Evolutionary conservation across 2,113 vertebrate genomes (phyloP).

Genomic region (Spheniscus mendiculus): DNA sequence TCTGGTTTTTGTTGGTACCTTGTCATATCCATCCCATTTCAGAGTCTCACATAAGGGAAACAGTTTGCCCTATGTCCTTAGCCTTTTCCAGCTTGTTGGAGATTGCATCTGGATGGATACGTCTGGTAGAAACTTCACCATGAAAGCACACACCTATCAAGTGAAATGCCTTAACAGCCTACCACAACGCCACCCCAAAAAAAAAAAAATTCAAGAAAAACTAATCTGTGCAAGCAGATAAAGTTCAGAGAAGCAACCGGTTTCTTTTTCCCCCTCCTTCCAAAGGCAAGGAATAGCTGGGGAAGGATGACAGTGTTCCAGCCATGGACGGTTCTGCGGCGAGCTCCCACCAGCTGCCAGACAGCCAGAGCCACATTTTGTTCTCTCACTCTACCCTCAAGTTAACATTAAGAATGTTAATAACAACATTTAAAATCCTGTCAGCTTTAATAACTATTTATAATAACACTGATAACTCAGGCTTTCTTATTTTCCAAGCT

Average conservation of each 20-base stretch:
- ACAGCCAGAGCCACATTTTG: neutral
- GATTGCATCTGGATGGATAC: neutral
- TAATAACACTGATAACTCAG: constrained; percentile 25
- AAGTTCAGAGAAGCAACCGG: neutral
- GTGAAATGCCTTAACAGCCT: neutral
- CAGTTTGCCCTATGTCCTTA: neutral
- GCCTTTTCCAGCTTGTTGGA: neutral
- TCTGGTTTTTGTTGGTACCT: neutral
- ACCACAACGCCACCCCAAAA: neutral
- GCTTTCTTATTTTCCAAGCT: constrained; percentile 4
- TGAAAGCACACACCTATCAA: neutral
- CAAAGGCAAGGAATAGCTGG: neutral
- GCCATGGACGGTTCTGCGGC: neutral
- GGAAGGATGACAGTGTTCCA: neutral
- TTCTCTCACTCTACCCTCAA: neutral
- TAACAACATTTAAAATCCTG: constrained; percentile 25
- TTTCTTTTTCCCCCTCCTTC: neutral
- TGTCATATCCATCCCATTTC: neutral
- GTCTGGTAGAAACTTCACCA: neutral
- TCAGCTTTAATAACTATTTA: constrained; percentile 49
- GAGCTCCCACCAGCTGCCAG: neutral
- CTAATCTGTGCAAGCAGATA: neutral
- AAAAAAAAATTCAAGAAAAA: neutral
- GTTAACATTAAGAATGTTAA: constrained; percentile 40
- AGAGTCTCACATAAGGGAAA: neutral